These are phyloP conservation scores for Aphyosemion australe DNA, from an alignment of 2,113 vertebrate genomes.

Conservation along the genomic window DNA sequence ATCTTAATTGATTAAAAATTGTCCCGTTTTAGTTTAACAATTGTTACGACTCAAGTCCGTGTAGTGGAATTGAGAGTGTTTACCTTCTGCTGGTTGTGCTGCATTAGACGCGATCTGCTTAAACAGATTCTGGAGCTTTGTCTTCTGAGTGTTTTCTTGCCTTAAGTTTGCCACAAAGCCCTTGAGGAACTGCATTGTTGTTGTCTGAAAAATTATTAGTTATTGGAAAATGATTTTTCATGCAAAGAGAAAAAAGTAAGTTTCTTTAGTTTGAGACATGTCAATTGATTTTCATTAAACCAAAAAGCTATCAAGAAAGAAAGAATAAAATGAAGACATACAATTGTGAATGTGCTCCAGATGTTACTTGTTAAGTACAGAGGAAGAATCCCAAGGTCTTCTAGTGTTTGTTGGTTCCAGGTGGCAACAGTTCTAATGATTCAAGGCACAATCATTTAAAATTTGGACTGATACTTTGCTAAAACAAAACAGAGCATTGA, in stretches of 20 bases:
- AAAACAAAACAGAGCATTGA: background rate
- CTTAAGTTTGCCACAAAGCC: no score
- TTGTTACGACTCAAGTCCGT: no score
- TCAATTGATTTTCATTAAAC: background rate
- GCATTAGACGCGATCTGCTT: no score
- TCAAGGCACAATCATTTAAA: background rate
- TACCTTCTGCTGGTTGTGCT: no score
- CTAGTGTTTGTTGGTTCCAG: background rate
- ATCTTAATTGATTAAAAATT: no score
- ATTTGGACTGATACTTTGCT: constrained; percentile 21
- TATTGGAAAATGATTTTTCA: background rate
- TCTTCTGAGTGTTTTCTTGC: no score
- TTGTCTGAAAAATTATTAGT: no score
- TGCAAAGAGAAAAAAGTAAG: background rate
- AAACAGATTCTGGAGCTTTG: no score
- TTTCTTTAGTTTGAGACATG: background rate
- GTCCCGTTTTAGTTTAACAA: no score
- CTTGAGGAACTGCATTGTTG: no score
- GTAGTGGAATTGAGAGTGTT: no score
- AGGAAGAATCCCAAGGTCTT: background rate
- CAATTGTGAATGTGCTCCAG: background rate
- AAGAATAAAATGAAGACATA: constrained; percentile 3
- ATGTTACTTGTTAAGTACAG: background rate
- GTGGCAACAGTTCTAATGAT: constrained; percentile 29
- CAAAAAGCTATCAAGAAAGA: constrained; percentile 29